Evolutionary conservation across 2,113 vertebrate species (phyloP).

Genomic region (Lamprologus ornatipinnis): DNA sequence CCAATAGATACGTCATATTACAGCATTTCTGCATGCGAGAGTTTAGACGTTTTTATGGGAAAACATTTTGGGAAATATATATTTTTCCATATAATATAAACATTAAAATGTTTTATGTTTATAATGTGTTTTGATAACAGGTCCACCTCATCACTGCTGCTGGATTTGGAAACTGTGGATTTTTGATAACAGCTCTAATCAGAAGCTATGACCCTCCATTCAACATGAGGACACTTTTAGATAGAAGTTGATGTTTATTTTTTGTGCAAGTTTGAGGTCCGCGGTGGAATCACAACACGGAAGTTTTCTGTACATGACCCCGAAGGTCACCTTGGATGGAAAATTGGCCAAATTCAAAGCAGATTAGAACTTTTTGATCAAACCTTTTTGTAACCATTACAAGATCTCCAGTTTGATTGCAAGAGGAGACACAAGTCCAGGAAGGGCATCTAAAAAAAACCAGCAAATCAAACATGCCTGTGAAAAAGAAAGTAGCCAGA

Average conservation of each 20-base stretch:
- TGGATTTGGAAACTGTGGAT: not conserved
- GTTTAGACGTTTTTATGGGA: not conserved
- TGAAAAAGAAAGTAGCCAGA: not conserved
- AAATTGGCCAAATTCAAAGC: not conserved
- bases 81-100: not conserved
- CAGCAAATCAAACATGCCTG: not conserved
- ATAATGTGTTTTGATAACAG: not conserved
- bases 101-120: not conserved
- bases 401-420: not conserved
- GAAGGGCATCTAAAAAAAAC: not conserved
- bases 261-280: not conserved
- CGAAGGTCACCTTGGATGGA: accelerated
- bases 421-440: not conserved
- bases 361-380: not conserved
- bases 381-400: not conserved
- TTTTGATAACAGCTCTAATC: not conserved
- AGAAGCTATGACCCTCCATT: accelerated
- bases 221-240: not conserved
- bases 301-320: not conserved
- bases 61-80: not conserved
- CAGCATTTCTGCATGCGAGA: accelerated
- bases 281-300: accelerated
- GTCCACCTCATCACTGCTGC: not conserved
- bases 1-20: not conserved
- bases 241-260: not conserved